Evolutionary conservation across 2,113 vertebrate genomes (phyloP).

Genomic region (Neopipo cinnamomea): DNA sequence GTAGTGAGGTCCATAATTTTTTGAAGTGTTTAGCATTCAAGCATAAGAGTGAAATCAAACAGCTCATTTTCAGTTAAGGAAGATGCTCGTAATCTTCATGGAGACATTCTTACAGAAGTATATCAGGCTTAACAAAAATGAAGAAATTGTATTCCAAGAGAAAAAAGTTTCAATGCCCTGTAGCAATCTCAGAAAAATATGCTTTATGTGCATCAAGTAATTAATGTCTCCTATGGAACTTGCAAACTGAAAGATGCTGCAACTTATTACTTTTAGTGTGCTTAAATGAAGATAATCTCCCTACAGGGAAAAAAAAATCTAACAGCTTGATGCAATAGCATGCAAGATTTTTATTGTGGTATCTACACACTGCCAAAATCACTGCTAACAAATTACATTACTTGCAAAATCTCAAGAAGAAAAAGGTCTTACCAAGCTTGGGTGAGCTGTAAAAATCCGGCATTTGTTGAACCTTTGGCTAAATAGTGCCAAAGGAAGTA

Average conservation of each 20-base stretch:
- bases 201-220: neutral
- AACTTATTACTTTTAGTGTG: neutral
- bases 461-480: conserved; percentile 22
- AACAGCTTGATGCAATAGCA: neutral
- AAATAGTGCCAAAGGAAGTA: conserved; percentile 58
- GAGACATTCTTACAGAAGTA: neutral
- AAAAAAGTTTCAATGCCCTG: neutral
- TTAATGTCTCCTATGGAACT: neutral
- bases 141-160: neutral
- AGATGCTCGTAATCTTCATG: neutral
- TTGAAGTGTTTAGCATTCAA: neutral
- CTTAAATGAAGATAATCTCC: conserved; percentile 19
- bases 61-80: neutral
- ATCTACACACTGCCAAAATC: neutral
- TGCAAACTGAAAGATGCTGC: neutral
- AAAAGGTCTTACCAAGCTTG: conserved; percentile 1
- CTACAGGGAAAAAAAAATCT: neutral
- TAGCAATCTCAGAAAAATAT: neutral
- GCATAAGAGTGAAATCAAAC: neutral
- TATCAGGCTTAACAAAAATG: neutral
- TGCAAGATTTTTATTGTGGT: neutral
- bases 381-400: neutral
- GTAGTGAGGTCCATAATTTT: neutral
- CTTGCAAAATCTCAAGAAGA: neutral
- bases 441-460: conserved; percentile 46